Percentiles rank a stretch among this genome's conserved stretches.
Conservation (phyloP, 2,113 vertebrate species). For the Uria lomvia region DNA sequence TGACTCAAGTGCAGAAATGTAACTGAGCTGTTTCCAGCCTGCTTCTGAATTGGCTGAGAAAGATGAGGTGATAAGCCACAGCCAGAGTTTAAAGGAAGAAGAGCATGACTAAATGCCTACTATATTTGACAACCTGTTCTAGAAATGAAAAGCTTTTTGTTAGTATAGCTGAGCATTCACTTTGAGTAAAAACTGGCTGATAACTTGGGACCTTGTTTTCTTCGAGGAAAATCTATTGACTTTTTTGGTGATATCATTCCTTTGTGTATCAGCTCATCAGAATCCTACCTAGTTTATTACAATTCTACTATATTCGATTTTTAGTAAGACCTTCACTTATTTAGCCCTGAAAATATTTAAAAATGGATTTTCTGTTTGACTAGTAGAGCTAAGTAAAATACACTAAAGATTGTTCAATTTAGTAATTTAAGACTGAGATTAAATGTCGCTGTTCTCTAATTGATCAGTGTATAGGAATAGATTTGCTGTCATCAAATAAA, state of each 20-base stretch:
- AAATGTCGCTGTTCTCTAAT: conserved; percentile 24
- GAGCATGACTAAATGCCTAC: neutral
- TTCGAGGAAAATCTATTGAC: neutral
- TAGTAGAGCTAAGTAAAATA: neutral
- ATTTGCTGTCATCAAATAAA: conserved; percentile 34
- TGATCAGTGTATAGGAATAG: conserved; percentile 8
- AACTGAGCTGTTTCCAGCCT: neutral
- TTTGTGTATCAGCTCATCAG: neutral
- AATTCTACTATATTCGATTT: neutral
- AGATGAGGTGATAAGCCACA: conserved; percentile 43
- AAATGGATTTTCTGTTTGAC: neutral
- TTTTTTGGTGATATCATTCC: neutral
- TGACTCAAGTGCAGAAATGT: conserved; percentile 36
- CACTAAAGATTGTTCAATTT: neutral
- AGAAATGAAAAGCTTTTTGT: neutral
- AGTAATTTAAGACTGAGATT: neutral
- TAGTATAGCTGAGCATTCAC: neutral
- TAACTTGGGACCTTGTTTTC: neutral
- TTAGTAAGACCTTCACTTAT: neutral
- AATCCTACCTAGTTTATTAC: neutral
- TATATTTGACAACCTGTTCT: neutral
- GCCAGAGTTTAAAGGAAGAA: neutral
- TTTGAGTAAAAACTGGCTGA: neutral
- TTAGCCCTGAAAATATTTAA: neutral
- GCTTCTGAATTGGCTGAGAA: conserved; percentile 26